A percentile compares a stretch with the other conserved stretches of the same genome.
Evolutionary conservation across 1,140 invertebrate genomes (phyloP).

Genomic region (Psilanteris sp.): DNA sequence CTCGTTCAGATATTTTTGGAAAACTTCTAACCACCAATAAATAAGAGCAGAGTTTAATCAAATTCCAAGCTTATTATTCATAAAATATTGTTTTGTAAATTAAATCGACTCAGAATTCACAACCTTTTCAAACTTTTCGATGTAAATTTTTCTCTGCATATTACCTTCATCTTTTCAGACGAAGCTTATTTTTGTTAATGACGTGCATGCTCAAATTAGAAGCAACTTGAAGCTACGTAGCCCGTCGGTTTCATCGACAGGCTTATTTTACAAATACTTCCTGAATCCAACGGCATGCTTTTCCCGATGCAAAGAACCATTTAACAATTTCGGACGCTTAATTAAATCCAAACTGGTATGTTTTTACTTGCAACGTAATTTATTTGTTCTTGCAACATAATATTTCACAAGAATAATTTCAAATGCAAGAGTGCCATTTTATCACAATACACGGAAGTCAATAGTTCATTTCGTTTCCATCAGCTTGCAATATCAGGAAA

Average conservation of each 20-base stretch:
- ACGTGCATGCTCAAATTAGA: slow-evolving; percentile 52
- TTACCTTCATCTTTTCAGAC: slow-evolving; percentile 39
- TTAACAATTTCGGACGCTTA: slow-evolving; percentile 12
- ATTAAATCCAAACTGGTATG: no score
- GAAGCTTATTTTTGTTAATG: slow-evolving; percentile 53
- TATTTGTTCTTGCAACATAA: no score
- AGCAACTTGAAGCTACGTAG: slow-evolving; percentile 23
- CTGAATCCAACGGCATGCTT: no score
- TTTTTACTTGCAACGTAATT: no score
- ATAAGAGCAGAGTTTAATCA: slow-evolving; percentile 15
- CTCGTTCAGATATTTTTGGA: slow-evolving; percentile 10
- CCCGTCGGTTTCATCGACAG: slow-evolving; percentile 31
- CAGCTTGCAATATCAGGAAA: slow-evolving; percentile 2
- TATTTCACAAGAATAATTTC: slow-evolving; percentile 27
- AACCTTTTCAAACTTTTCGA: slow-evolving; percentile 13
- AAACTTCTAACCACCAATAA: slow-evolving; percentile 3
- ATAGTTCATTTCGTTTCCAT: slow-evolving; percentile 38
- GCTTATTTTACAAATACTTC: slow-evolving; percentile 5
- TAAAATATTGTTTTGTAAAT: slow-evolving; percentile 1
- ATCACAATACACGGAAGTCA: slow-evolving; percentile 45
- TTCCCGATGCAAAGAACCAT: no score
- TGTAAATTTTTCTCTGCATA: slow-evolving; percentile 19
- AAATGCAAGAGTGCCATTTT: slow-evolving; percentile 35
- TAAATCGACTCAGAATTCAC: slow-evolving; percentile 1
- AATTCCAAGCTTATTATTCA: slow-evolving; percentile 5